Percentiles rank a stretch among this genome's conserved stretches.
These are phyloP conservation scores for Paelopatides confundens DNA, from an alignment of 53 echinoderm and acorn worm genomes.

Conservation along the genomic window DNA sequence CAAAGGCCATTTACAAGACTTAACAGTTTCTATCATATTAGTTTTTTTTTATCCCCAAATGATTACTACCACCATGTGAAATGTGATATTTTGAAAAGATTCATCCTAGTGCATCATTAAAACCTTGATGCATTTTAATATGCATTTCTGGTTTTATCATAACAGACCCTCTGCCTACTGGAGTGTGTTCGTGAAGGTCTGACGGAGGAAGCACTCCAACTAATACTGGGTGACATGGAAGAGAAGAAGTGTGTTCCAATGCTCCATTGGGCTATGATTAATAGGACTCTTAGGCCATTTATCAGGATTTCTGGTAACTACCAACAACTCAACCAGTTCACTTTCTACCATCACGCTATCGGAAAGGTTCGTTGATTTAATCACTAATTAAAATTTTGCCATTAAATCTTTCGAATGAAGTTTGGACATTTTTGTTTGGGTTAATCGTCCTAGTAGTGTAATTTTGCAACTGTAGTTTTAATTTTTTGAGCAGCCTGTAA, in stretches of 20 bases:
- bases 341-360: conserved; percentile 93
- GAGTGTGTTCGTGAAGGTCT: conserved; percentile 82
- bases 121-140: background rate
- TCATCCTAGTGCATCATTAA: no score
- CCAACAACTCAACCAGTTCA: conserved; percentile 75
- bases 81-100: no score
- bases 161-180: conserved; percentile 85
- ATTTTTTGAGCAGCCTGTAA: no score
- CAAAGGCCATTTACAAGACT: no score
- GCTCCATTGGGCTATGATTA: conserved; percentile 85
- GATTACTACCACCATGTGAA: no score
- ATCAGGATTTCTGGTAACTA: conserved; percentile 67
- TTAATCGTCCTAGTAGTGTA: no score
- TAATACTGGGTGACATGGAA: conserved; percentile 76
- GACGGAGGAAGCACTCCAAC: conserved; percentile 73
- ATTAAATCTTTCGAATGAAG: no score
- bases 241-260: conserved; percentile 68
- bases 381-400: background rate
- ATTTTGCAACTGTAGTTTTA: no score
- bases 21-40: no score
- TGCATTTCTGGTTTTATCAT: no score
- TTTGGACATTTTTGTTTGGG: no score
- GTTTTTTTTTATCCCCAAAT: no score
- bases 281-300: conserved; percentile 92
- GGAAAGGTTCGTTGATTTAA: conserved; percentile 61